Evolutionary conservation across 2,888 invertebrate genomes (phyloP).

Genomic region (Caenorhabditis panamensis): DNA sequence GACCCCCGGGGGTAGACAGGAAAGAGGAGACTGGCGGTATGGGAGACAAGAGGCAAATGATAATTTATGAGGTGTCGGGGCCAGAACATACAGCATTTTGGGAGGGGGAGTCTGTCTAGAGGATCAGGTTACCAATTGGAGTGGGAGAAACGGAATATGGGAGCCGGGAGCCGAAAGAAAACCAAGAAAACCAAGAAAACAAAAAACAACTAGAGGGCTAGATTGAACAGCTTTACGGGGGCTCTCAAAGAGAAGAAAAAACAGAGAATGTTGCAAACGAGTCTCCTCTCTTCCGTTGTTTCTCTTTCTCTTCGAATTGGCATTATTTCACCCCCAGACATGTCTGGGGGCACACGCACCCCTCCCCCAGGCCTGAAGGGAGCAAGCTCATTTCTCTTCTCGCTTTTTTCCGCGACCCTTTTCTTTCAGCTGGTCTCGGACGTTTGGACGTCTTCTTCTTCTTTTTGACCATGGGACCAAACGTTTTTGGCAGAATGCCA

Average conservation of each 20-base stretch:
- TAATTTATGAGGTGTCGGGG: conserved; percentile 40
- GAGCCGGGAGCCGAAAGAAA: neutral
- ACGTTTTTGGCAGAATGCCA: conserved; percentile 40
- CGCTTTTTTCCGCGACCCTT: conserved; percentile 8
- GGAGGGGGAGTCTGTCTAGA: too few relatives aligned
- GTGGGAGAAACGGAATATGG: too few relatives aligned
- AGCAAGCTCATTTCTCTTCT: conserved; percentile 43
- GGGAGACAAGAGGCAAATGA: conserved; percentile 14
- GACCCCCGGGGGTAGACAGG: conserved; percentile 13
- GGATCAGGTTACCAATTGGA: conserved; percentile 48
- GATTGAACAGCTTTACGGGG: neutral
- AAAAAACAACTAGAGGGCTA: too few relatives aligned
- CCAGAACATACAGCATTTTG: conserved; percentile 19
- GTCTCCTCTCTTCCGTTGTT: conserved; percentile 15
- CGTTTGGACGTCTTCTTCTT: conserved; percentile 14
- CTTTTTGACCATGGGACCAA: too few relatives aligned
- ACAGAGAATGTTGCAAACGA: conserved; percentile 42
- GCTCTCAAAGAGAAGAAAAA: conserved; percentile 15
- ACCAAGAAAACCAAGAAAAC: neutral
- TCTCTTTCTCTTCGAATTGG: conserved; percentile 47
- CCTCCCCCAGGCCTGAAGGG: neutral
- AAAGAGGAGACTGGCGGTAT: neutral
- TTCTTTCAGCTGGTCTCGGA: conserved; percentile 18
- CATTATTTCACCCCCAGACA: conserved; percentile 58
- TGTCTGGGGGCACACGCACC: conserved; percentile 39